These are phyloP conservation scores for Drosophila multiciliata DNA, from an alignment of 2,888 invertebrate species.

Conservation along the genomic window DNA sequence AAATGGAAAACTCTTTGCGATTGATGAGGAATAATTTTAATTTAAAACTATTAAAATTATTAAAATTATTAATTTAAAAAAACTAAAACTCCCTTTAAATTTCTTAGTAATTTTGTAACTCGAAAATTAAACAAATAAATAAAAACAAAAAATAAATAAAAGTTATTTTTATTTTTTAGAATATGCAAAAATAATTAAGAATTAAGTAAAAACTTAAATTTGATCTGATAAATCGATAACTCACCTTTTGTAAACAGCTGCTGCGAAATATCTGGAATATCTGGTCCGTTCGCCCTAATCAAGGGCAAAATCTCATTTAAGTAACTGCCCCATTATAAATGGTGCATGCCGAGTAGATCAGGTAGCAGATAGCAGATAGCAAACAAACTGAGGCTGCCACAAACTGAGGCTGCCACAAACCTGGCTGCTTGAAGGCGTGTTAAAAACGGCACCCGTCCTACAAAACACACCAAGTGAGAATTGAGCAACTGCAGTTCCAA, in stretches of 20 bases:
- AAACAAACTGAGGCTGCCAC: constrained; percentile 2
- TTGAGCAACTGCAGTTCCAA: constrained; percentile 50
- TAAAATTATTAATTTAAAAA: too few relatives aligned
- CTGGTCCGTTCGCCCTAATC: constrained; percentile 28
- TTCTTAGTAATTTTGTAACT: not conserved
- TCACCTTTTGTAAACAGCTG: constrained; percentile 32
- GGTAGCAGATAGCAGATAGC: constrained; percentile 31
- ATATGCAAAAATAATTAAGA: too few relatives aligned
- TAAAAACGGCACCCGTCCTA: constrained; percentile 57
- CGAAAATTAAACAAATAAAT: not conserved
- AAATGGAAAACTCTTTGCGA: not conserved
- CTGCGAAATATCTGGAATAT: not conserved
- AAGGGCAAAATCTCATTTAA: constrained; percentile 26
- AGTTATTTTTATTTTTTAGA: too few relatives aligned
- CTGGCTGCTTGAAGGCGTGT: constrained; percentile 48
- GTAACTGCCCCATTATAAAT: constrained; percentile 43
- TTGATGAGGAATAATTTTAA: too few relatives aligned
- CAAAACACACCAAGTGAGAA: constrained; percentile 4
- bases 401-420: not conserved
- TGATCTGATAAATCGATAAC: not conserved
- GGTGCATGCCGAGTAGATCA: constrained; percentile 36
- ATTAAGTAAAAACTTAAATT: not conserved
- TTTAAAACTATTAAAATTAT: too few relatives aligned
- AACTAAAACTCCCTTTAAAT: not conserved
- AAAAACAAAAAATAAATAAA: too few relatives aligned